Evolutionary conservation across 2,797 vertebrate species (phyloP).

Genomic region (Sebastes baramenuke): DNA sequence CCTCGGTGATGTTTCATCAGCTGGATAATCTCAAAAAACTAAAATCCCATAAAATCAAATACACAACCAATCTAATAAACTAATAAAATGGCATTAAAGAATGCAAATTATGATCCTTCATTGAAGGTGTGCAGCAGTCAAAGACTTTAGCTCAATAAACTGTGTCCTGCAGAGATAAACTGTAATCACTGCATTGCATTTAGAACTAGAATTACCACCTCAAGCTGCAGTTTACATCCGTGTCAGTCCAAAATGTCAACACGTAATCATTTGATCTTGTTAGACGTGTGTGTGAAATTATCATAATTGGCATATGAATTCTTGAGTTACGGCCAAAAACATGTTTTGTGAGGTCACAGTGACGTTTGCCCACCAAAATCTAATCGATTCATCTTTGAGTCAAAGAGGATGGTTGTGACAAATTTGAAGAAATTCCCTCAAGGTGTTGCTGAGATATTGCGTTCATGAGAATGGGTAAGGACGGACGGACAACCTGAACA

Average conservation of each 20-base stretch:
- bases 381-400: no score
- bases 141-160: background rate
- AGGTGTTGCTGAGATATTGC: background rate
- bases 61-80: background rate
- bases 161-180: background rate
- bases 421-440: no score
- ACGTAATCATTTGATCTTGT: no score
- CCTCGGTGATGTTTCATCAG: background rate
- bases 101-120: background rate
- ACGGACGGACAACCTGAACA: background rate
- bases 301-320: no score
- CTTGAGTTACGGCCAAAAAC: no score
- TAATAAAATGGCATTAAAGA: background rate
- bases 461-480: background rate
- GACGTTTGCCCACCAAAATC: no score
- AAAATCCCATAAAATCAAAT: background rate
- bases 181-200: background rate
- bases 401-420: no score
- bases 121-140: background rate
- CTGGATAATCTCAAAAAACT: background rate
- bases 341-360: no score
- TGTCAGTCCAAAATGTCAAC: no score
- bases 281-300: no score
- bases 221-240: no score
- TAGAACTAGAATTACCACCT: background rate